A percentile compares a stretch with the other conserved stretches of the same genome.
phyloP scores from a whole-genome alignment of 2,113 vertebrate species.

The Spea multiplicata region DNA sequence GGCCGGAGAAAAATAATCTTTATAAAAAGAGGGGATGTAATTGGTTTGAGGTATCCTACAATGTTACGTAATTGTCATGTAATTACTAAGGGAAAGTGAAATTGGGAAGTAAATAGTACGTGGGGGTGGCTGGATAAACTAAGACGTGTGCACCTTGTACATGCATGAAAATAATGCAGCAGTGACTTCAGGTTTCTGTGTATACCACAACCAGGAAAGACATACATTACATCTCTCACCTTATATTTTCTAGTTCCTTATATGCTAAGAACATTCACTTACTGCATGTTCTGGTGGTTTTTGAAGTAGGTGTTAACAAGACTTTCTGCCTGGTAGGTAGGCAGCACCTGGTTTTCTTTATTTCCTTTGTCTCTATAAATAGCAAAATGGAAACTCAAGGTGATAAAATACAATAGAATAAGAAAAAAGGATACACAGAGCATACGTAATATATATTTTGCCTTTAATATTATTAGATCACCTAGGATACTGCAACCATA shows the following conservation, averaged over 20 bases:
- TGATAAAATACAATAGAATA: neutral
- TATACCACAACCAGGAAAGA: conserved; percentile 7
- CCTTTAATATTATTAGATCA: too few relatives aligned
- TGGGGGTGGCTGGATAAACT: neutral
- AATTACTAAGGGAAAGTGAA: conserved; percentile 22
- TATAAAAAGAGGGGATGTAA: too few relatives aligned
- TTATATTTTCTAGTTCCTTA: conserved; percentile 39
- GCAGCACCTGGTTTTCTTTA: conserved; percentile 21
- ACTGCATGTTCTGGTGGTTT: conserved; percentile 11
- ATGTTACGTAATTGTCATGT: neutral
- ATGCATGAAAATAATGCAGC: neutral
- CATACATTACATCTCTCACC: conserved; percentile 29
- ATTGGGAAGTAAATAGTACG: conserved; percentile 27
- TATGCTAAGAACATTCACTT: conserved; percentile 23
- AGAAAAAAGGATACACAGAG: too few relatives aligned
- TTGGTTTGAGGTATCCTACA: neutral
- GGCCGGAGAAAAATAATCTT: too few relatives aligned
- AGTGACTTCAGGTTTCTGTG: conserved; percentile 27
- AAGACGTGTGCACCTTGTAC: neutral
- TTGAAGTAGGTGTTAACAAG: conserved; percentile 7
- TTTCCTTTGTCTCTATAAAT: conserved; percentile 31
- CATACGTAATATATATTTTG: too few relatives aligned
- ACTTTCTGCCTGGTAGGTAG: conserved; percentile 14
- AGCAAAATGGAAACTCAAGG: neutral
- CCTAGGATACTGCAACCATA: too few relatives aligned